Evolutionary conservation across 2,888 invertebrate species (phyloP).

Genomic region (Amphipyra tragopoginis): DNA sequence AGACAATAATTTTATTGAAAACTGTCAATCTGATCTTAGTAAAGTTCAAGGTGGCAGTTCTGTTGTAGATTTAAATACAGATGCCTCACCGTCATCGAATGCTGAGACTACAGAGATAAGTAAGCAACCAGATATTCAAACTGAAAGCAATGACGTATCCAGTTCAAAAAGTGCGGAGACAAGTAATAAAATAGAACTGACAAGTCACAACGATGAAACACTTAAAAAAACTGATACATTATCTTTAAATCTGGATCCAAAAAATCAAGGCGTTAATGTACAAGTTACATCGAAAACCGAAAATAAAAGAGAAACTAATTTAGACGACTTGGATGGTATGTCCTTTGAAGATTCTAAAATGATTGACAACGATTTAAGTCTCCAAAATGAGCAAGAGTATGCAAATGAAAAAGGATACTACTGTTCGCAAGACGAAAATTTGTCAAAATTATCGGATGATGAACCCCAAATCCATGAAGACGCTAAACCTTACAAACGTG

Average conservation of each 20-base stretch:
- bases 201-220: conserved; percentile 49
- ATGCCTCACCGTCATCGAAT: conserved; percentile 59
- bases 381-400: conserved; percentile 59
- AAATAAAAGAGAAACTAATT: conserved; percentile 79
- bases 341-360: conserved; percentile 61
- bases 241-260: conserved; percentile 55
- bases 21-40: conserved; percentile 73
- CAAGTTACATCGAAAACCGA: conserved; percentile 69
- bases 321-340: conserved; percentile 59
- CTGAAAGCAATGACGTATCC: conserved; percentile 63
- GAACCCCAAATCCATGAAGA: conserved; percentile 65
- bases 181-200: conserved; percentile 64
- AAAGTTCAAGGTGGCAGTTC: conserved; percentile 74
- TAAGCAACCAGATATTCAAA: conserved; percentile 64
- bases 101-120: conserved; percentile 65
- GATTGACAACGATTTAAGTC: conserved; percentile 59
- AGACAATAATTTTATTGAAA: conserved; percentile 77
- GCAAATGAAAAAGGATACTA: conserved; percentile 64
- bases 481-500: conserved; percentile 72
- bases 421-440: conserved; percentile 68
- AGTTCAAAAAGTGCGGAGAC: conserved; percentile 67
- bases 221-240: conserved; percentile 59
- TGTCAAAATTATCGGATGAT: conserved; percentile 68
- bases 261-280: conserved; percentile 58
- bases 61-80: conserved; percentile 64